These are phyloP conservation scores for Calosoma granatense DNA, from an alignment of 1,140 invertebrate genomes.

Conservation along the genomic window DNA sequence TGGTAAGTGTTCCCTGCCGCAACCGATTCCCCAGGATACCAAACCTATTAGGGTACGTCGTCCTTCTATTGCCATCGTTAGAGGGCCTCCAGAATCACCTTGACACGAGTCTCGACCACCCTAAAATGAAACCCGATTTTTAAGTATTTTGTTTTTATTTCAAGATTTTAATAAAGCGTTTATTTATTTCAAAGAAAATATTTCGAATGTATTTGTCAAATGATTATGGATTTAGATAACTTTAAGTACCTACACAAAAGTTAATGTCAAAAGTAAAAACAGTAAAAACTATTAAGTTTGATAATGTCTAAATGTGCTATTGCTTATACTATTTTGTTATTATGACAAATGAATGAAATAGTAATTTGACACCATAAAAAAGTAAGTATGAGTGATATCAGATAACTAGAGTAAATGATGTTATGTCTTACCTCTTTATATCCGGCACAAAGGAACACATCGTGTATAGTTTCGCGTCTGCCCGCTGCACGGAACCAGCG, in stretches of 20 bases:
- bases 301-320: too few species aligned
- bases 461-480: slow-evolving; percentile 79
- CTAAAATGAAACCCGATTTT: slow-evolving; percentile 29
- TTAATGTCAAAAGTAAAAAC: too few species aligned
- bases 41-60: slow-evolving; percentile 75
- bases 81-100: slow-evolving; percentile 74
- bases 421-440: slow-evolving; percentile 77
- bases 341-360: too few species aligned
- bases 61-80: slow-evolving; percentile 71
- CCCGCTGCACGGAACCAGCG: slow-evolving; percentile 84
- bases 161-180: too few species aligned
- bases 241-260: too few species aligned
- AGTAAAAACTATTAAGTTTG: too few species aligned
- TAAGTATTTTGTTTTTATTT: background rate
- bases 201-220: too few species aligned
- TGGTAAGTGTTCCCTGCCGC: slow-evolving; percentile 77
- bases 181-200: slow-evolving; percentile 5
- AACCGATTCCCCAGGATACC: slow-evolving; percentile 87
- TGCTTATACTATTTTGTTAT: too few species aligned
- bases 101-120: slow-evolving; percentile 62
- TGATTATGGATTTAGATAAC: too few species aligned
- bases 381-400: too few species aligned
- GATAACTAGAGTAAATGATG: too few species aligned
- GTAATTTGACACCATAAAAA: background rate
- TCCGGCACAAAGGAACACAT: slow-evolving; percentile 88